phyloP scores from a whole-genome alignment of 2,888 invertebrate species.

The Caenorhabditis japonica region DNA sequence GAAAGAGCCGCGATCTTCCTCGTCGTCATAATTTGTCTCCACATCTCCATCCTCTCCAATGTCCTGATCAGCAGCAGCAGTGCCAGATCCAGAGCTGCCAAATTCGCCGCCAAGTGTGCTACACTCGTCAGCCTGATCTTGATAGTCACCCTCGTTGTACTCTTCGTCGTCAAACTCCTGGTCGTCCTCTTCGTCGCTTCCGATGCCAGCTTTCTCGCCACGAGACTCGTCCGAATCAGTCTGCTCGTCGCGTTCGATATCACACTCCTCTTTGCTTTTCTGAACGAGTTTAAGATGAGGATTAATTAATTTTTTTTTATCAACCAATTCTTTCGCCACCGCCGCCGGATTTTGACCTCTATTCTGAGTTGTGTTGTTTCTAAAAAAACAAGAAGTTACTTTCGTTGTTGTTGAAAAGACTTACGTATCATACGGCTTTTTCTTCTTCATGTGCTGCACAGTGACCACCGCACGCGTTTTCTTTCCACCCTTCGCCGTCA shows the following conservation, averaged over 20 bases:
- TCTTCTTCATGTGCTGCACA: slow-evolving; percentile 61
- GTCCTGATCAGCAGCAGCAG: neutral
- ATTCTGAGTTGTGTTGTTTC: slow-evolving; percentile 28
- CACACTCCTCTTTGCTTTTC: slow-evolving; percentile 20
- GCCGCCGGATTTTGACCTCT: too few species aligned
- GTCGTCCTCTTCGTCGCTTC: slow-evolving; percentile 20
- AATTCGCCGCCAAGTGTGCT: neutral
- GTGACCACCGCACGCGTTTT: slow-evolving; percentile 51
- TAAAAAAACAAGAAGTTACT: slow-evolving; percentile 18
- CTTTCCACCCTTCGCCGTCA: slow-evolving; percentile 52
- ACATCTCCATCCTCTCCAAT: neutral
- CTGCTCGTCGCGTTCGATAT: slow-evolving; percentile 9
- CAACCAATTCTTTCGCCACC: too few species aligned
- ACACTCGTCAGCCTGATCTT: slow-evolving; percentile 23
- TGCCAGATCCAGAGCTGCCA: neutral
- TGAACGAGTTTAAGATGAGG: too few species aligned
- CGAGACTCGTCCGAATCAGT: slow-evolving; percentile 30
- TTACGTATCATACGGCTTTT: slow-evolving; percentile 54
- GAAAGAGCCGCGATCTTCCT: neutral
- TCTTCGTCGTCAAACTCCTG: slow-evolving; percentile 36
- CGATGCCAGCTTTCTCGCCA: slow-evolving; percentile 12
- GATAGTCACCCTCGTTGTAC: slow-evolving; percentile 24
- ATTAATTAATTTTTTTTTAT: too few species aligned
- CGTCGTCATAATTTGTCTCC: slow-evolving; percentile 6
- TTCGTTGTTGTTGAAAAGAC: too few species aligned